Evolutionary conservation across 1,140 invertebrate genomes (phyloP).

Genomic region (Hydropsyche tenuis): DNA sequence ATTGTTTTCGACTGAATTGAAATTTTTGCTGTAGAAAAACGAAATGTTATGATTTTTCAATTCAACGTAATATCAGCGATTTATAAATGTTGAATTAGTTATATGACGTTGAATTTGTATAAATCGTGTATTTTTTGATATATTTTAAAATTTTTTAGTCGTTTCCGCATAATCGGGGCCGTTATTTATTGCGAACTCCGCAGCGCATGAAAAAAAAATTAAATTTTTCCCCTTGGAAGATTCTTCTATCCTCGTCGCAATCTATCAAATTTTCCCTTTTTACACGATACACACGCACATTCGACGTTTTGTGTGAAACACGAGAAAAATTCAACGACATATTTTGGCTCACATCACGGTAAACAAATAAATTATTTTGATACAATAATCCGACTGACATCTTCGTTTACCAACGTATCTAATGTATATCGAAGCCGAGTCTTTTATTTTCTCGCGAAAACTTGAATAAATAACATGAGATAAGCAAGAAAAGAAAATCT

Average conservation of each 20-base stretch:
- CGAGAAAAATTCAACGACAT: background rate
- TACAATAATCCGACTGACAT: conserved; percentile 23
- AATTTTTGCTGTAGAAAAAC: too few species aligned
- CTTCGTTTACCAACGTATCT: background rate
- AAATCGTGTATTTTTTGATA: conserved; percentile 1
- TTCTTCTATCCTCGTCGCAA: background rate
- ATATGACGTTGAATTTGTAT: conserved; percentile 13
- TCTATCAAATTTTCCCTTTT: conserved; percentile 25
- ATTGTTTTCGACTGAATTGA: too few species aligned
- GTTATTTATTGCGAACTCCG: conserved; percentile 2
- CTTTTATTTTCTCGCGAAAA: conserved; percentile 7
- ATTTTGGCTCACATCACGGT: conserved; percentile 15
- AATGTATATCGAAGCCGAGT: background rate
- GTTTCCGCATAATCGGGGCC: background rate
- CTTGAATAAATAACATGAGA: conserved; percentile 10
- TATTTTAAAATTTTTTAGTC: conserved; percentile 11
- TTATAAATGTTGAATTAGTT: conserved; percentile 16
- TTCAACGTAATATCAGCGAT: background rate
- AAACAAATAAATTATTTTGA: conserved; percentile 27
- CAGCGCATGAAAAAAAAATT: background rate
- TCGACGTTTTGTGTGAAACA: background rate
- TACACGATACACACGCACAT: background rate
- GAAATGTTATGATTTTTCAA: too few species aligned
- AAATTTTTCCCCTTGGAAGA: background rate
- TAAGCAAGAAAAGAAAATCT: conserved; percentile 1